Percentiles rank a stretch among this genome's conserved stretches.
These are phyloP conservation scores for Troides helena DNA, from an alignment of 2,888 invertebrate genomes.

Conservation along the genomic window DNA sequence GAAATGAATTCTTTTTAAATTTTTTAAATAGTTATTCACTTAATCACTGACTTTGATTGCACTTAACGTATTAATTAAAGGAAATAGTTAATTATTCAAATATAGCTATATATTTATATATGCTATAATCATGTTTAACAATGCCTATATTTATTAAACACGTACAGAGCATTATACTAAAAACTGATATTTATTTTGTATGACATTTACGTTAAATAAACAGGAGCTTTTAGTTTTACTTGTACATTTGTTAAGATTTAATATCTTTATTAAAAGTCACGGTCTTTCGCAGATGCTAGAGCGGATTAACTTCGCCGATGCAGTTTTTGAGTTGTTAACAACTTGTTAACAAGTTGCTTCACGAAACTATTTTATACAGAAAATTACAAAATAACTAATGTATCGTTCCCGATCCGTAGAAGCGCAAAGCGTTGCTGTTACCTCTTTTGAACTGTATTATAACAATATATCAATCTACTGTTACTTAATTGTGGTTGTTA, in stretches of 20 bases:
- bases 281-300: slow-evolving; percentile 17
- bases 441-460: no score
- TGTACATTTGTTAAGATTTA: slow-evolving; percentile 7
- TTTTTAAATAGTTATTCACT: no score
- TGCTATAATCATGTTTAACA: neutral
- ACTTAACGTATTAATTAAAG: neutral
- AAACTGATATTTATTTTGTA: slow-evolving; percentile 8
- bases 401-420: neutral
- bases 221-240: neutral
- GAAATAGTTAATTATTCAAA: neutral
- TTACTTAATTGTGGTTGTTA: no score
- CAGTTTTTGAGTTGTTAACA: neutral
- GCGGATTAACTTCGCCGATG: slow-evolving; percentile 18
- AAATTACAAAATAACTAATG: no score
- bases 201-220: neutral
- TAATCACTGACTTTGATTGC: no score
- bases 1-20: no score
- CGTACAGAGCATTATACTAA: neutral
- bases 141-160: neutral
- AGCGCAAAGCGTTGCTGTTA: neutral
- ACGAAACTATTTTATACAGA: no score
- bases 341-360: neutral
- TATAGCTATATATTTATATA: neutral
- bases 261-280: slow-evolving; percentile 5
- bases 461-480: no score